These are phyloP conservation scores for Trissolcus japonicus DNA, from an alignment of 2,888 invertebrate species.

Conservation along the genomic window DNA sequence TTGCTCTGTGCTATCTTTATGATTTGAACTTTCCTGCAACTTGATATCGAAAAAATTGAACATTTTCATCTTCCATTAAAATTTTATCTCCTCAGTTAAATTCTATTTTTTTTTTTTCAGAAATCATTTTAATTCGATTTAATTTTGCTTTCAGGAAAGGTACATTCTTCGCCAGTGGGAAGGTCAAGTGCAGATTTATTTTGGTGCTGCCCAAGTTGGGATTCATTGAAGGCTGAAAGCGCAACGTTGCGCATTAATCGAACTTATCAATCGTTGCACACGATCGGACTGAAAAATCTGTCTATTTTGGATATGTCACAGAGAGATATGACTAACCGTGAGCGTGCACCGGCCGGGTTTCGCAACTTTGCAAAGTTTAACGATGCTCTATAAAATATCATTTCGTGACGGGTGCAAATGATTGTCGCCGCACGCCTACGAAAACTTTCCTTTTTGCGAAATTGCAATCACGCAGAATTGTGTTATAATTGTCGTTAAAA, in stretches of 20 bases:
- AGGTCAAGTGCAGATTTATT: slow-evolving; percentile 3
- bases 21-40: neutral
- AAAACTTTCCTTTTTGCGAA: slow-evolving; percentile 47
- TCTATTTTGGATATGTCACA: slow-evolving; percentile 20
- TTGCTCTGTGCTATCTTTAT: slow-evolving; percentile 10
- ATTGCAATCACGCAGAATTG: slow-evolving; percentile 34
- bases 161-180: neutral
- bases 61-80: neutral
- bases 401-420: slow-evolving; percentile 43
- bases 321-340: slow-evolving; percentile 31
- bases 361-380: slow-evolving; percentile 24
- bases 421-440: slow-evolving; percentile 40
- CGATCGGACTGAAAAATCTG: slow-evolving; percentile 18
- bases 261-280: slow-evolving; percentile 6
- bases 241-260: neutral
- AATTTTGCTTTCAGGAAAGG: slow-evolving; percentile 2
- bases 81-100: neutral
- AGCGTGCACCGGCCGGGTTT: slow-evolving; percentile 15
- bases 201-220: slow-evolving; percentile 3
- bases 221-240: slow-evolving; percentile 25
- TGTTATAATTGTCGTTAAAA: slow-evolving; percentile 47
- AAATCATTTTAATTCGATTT: neutral
- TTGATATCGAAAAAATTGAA: slow-evolving; percentile 1
- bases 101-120: neutral
- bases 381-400: slow-evolving; percentile 36